Conservation (phyloP, 2,113 vertebrate species). For the Cynoglossus semilaevis region DNA sequence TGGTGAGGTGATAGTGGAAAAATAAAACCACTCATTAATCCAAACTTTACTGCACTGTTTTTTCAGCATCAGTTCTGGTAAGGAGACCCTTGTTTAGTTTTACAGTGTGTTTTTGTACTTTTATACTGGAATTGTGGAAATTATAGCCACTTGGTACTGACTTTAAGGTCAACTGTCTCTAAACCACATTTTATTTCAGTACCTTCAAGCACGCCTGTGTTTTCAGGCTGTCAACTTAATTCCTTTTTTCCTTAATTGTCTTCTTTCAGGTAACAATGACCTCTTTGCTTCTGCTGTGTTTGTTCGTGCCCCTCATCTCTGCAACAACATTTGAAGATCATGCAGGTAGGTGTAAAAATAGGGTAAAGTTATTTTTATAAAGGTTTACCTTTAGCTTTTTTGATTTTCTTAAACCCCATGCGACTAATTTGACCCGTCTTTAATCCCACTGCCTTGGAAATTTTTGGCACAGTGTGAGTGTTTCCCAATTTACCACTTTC, state of each 20-base stretch:
- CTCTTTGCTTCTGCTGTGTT: conserved; percentile 84
- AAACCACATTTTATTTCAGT: not conserved
- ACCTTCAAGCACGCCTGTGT: not conserved
- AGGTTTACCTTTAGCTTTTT: too few relatives aligned
- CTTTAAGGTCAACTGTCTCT: not conserved
- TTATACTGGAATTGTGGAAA: not conserved
- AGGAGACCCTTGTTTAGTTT: not conserved
- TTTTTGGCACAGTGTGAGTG: too few relatives aligned
- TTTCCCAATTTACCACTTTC: too few relatives aligned
- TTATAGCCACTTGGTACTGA: not conserved
- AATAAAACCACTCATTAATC: conserved; percentile 1
- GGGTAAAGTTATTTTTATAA: too few relatives aligned
- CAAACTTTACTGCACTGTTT: conserved; percentile 27
- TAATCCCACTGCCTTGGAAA: too few relatives aligned
- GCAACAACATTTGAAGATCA: conserved; percentile 73
- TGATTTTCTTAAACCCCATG: too few relatives aligned
- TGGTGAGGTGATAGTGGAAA: conserved; percentile 1
- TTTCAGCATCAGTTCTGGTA: conserved; percentile 2
- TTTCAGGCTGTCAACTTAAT: not conserved
- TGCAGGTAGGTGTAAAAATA: conserved; percentile 65
- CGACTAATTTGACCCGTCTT: too few relatives aligned
- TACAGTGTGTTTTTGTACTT: not conserved
- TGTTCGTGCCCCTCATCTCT: conserved; percentile 80
- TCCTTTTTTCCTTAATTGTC: not conserved
- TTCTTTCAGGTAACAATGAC: conserved; percentile 87